phyloP scores from a whole-genome alignment of 2,888 invertebrate species.

The Brachyopa scutellaris region DNA sequence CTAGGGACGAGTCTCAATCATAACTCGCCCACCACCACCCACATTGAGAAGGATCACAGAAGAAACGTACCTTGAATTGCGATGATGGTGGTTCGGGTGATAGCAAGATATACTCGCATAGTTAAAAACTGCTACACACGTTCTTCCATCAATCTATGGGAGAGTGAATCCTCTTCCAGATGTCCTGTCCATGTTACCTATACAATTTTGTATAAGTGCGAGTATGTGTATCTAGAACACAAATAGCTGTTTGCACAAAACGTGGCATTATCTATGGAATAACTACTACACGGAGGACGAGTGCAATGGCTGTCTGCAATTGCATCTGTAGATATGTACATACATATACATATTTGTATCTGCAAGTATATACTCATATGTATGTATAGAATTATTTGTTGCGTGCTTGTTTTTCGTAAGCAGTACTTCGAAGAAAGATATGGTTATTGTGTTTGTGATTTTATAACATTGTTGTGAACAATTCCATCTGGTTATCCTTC shows the following conservation, averaged over 20 bases:
- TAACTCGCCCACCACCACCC: no score
- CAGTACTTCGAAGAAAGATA: not conserved
- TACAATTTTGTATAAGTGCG: not conserved
- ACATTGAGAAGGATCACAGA: not conserved
- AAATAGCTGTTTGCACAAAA: conserved; percentile 56
- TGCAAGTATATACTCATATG: not conserved
- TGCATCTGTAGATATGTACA: not conserved
- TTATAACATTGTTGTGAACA: conserved; percentile 35
- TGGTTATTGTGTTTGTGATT: not conserved
- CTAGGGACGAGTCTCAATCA: not conserved
- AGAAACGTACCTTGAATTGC: not conserved
- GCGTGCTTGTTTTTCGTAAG: conserved; percentile 50
- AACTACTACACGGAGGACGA: conserved; percentile 31
- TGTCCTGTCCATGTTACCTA: not conserved
- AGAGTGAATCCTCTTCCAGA: conserved; percentile 26
- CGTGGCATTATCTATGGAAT: conserved; percentile 37
- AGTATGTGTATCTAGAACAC: conserved; percentile 3
- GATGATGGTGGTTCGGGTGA: not conserved
- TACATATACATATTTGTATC: not conserved
- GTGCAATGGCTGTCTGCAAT: conserved; percentile 7
- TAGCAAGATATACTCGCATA: conserved; percentile 22
- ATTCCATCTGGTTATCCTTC: conserved; percentile 47
- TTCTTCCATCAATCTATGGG: conserved; percentile 51
- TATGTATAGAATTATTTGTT: not conserved
- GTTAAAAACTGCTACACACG: conserved; percentile 30